These are phyloP conservation scores for Tetraneura akinire DNA, from an alignment of 1,140 invertebrate species.

Conservation along the genomic window DNA sequence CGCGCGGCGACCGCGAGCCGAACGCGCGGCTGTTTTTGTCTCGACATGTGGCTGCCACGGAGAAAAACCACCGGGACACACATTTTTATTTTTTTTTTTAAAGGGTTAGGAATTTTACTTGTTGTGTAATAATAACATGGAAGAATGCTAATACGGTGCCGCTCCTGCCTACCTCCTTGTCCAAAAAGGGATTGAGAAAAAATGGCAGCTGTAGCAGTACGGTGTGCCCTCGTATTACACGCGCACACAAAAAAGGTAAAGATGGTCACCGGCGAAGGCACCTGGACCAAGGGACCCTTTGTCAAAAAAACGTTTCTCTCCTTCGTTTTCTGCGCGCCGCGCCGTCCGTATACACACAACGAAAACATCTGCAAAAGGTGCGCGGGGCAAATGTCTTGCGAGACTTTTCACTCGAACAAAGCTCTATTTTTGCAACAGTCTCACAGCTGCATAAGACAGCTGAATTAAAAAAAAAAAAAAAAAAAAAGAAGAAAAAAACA, in stretches of 20 bases:
- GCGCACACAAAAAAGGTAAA: slow-evolving; percentile 29
- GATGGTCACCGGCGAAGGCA: slow-evolving; percentile 50
- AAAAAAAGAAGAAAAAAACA: too few species aligned
- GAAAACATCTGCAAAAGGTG: slow-evolving; percentile 49
- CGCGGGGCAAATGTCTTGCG: slow-evolving; percentile 44
- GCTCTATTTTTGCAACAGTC: slow-evolving; percentile 50
- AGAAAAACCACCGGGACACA: slow-evolving; percentile 10
- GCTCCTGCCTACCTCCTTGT: neutral
- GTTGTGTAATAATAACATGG: slow-evolving; percentile 48
- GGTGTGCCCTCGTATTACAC: slow-evolving; percentile 36
- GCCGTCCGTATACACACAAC: slow-evolving; percentile 6
- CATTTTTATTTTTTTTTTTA: slow-evolving; percentile 25
- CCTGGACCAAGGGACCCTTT: slow-evolving; percentile 49
- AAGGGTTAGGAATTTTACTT: slow-evolving; percentile 47
- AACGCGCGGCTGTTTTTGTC: slow-evolving; percentile 10
- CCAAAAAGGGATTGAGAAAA: slow-evolving; percentile 49
- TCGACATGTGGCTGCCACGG: slow-evolving; percentile 43
- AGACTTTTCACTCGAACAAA: slow-evolving; percentile 49
- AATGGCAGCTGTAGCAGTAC: slow-evolving; percentile 45
- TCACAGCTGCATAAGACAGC: slow-evolving; percentile 45
- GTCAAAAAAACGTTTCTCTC: slow-evolving; percentile 51
- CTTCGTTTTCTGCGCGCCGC: slow-evolving; percentile 6
- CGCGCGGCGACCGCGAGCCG: neutral
- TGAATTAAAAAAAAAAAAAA: slow-evolving; percentile 27
- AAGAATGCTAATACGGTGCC: slow-evolving; percentile 43